These are phyloP conservation scores for Cecropterus lyciades DNA, from an alignment of 1,140 invertebrate genomes.

Conservation along the genomic window DNA sequence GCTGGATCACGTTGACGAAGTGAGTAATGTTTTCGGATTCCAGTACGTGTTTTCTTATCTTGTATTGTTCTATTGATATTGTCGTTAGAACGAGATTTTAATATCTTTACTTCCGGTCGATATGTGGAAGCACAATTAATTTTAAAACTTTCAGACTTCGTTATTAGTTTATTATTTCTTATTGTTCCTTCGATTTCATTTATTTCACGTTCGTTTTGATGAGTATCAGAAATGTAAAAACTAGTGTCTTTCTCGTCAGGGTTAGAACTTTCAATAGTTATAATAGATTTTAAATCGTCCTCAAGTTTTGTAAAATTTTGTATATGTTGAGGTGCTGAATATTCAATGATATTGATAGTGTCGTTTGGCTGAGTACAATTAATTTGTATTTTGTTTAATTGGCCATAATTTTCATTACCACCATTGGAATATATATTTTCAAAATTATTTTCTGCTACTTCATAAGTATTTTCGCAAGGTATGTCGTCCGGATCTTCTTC, in stretches of 20 bases:
- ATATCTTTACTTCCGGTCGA: slow-evolving; percentile 61
- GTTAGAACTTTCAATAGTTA: slow-evolving; percentile 75
- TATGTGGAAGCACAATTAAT: slow-evolving; percentile 51
- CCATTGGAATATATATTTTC: slow-evolving; percentile 67
- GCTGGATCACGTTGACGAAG: slow-evolving; percentile 78
- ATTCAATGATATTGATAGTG: slow-evolving; percentile 48
- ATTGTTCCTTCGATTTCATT: slow-evolving; percentile 82
- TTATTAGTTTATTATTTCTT: slow-evolving; percentile 75
- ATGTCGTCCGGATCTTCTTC: slow-evolving; percentile 78
- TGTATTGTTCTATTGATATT: slow-evolving; percentile 61
- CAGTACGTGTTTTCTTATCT: slow-evolving; percentile 59
- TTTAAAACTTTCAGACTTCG: slow-evolving; percentile 75
- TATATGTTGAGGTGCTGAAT: slow-evolving; percentile 57
- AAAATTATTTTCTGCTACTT: slow-evolving; percentile 72
- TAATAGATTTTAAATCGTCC: slow-evolving; percentile 78
- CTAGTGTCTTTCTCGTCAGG: slow-evolving; percentile 61
- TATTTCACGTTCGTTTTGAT: slow-evolving; percentile 80
- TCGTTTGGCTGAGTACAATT: slow-evolving; percentile 39
- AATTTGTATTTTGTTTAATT: slow-evolving; percentile 65
- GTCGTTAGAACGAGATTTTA: slow-evolving; percentile 72
- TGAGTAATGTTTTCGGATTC: slow-evolving; percentile 81
- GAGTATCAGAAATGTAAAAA: slow-evolving; percentile 65
- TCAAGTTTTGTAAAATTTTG: slow-evolving; percentile 73
- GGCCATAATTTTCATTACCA: slow-evolving; percentile 68
- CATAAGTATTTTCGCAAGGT: slow-evolving; percentile 74